Percentiles rank a stretch among this genome's conserved stretches.
These are phyloP conservation scores for Sinhomidia bicolor DNA, from an alignment of 2,888 invertebrate genomes.

Conservation along the genomic window DNA sequence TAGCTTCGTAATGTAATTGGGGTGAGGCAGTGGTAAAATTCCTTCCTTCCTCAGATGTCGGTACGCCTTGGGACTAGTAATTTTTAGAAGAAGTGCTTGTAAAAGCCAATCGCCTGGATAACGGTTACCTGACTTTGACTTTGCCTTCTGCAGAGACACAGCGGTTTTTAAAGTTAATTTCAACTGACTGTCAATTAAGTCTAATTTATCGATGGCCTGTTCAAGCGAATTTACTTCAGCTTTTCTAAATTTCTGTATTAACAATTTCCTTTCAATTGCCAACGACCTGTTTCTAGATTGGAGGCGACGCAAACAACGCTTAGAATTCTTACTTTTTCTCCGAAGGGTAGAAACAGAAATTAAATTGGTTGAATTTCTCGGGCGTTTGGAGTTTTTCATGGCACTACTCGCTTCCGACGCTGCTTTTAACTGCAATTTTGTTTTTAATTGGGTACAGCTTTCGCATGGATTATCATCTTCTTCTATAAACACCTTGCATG, in stretches of 20 bases:
- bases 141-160: no score
- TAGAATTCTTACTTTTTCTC: no score
- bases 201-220: not conserved
- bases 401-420: not conserved
- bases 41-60: not conserved
- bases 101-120: constrained; percentile 31
- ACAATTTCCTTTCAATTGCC: no score
- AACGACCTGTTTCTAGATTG: no score
- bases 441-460: not conserved
- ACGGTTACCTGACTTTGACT: not conserved
- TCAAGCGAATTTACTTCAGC: no score
- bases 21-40: not conserved
- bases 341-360: no score
- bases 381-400: not conserved
- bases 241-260: no score
- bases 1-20: not conserved
- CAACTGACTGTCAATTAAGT: not conserved
- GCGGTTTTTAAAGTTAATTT: not conserved
- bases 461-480: not conserved
- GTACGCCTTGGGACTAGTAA: constrained; percentile 41
- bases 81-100: constrained; percentile 18
- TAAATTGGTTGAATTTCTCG: no score
- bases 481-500: not conserved
- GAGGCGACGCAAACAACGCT: no score
- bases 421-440: not conserved